A percentile compares a stretch with the other conserved stretches of the same genome.
Conservation (phyloP, 2,113 vertebrate genomes). For the Melanotaenia duboulayi region DNA sequence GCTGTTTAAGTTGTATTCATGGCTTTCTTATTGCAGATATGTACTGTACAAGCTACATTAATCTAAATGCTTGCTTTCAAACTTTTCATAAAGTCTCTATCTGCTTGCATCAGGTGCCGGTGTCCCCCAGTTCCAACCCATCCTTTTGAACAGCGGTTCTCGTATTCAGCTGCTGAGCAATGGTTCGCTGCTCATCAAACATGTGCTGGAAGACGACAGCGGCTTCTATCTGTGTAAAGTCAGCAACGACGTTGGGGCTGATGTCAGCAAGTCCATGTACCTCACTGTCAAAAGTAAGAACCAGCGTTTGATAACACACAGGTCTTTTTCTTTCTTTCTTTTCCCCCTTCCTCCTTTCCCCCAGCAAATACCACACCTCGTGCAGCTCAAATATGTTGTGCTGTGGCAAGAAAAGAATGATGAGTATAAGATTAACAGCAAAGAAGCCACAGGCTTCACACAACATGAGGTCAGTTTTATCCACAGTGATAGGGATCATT, state of each 20-base stretch:
- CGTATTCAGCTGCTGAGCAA: conserved; percentile 95
- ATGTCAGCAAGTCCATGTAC: conserved; percentile 99
- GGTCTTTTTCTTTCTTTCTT: neutral
- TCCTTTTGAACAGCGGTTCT: conserved; percentile 89
- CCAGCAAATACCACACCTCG: neutral
- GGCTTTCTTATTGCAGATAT: neutral
- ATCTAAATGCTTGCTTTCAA: neutral
- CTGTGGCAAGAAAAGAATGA: neutral
- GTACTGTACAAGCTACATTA: neutral
- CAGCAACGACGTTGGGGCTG: conserved; percentile 99
- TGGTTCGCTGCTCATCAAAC: conserved; percentile 96
- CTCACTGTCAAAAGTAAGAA: conserved; percentile 99
- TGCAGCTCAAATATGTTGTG: neutral
- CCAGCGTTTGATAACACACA: conserved; percentile 16
- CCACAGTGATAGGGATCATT: neutral
- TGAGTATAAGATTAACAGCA: neutral
- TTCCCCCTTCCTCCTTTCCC: neutral
- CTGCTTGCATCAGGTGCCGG: conserved; percentile 86
- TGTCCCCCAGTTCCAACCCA: conserved; percentile 97
- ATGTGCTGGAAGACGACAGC: conserved; percentile 96
- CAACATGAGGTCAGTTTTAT: neutral
- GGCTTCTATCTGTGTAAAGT: conserved; percentile 99
- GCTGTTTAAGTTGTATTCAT: neutral
- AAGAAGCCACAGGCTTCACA: neutral
- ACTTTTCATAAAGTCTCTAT: neutral